Evolutionary conservation across 1,140 invertebrate genomes (phyloP).

Genomic region (Sitobion miscanthi): DNA sequence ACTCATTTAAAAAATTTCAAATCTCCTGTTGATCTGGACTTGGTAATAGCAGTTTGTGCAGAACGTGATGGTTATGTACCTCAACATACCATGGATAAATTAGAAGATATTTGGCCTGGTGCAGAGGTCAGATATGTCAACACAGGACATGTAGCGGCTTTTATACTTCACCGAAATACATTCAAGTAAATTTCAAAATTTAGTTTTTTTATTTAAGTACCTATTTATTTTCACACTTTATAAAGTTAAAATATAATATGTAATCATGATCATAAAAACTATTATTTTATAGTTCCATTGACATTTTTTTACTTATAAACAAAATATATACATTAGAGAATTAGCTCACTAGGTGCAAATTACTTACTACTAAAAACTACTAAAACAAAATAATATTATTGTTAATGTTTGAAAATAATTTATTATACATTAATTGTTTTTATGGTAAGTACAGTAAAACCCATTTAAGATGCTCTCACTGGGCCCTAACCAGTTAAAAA

Average conservation of each 20-base stretch:
- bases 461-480: too few species aligned
- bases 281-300: neutral
- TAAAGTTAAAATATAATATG: neutral
- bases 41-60: conserved; percentile 86
- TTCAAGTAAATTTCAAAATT: conserved; percentile 74
- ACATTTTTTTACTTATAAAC: neutral
- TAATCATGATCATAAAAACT: neutral
- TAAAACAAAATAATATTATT: too few species aligned
- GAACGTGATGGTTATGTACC: conserved; percentile 93
- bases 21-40: conserved; percentile 79
- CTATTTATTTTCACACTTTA: neutral
- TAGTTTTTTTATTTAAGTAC: neutral
- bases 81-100: conserved; percentile 76
- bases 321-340: neutral
- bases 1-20: conserved; percentile 95
- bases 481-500: too few species aligned
- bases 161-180: conserved; percentile 82
- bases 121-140: conserved; percentile 85
- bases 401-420: too few species aligned
- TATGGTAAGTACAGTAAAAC: too few species aligned
- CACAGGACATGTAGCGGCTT: conserved; percentile 89
- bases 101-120: conserved; percentile 92
- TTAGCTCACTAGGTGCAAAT: too few species aligned
- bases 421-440: too few species aligned
- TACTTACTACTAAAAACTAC: too few species aligned